Evolutionary conservation across 2,113 vertebrate species (phyloP).

Genomic region (Erythrolamprus reginae): DNA sequence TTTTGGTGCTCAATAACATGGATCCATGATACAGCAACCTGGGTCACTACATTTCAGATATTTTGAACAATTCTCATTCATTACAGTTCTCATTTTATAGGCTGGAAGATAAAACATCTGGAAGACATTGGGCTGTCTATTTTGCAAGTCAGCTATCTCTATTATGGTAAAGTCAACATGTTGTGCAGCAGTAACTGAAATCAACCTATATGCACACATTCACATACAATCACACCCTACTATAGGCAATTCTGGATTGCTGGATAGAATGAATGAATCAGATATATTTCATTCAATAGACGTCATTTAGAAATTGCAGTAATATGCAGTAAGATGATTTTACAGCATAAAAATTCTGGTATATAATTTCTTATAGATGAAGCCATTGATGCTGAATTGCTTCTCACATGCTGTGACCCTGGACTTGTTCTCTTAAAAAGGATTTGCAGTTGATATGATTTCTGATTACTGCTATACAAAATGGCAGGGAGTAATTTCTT

Average conservation of each 20-base stretch:
- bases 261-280: conserved; percentile 22
- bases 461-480: conserved; percentile 45
- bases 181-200: conserved; percentile 7
- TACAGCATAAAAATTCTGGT: conserved; percentile 29
- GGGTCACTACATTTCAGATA: not conserved
- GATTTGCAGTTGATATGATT: conserved; percentile 38
- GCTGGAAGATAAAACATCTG: not conserved
- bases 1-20: not conserved
- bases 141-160: conserved; percentile 9
- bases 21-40: not conserved
- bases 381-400: conserved; percentile 16
- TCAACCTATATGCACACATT: not conserved
- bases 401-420: conserved; percentile 36
- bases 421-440: conserved; percentile 27
- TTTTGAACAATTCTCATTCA: not conserved
- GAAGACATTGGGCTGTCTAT: not conserved
- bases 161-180: conserved; percentile 16
- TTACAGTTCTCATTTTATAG: not conserved
- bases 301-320: conserved; percentile 28
- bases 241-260: not conserved
- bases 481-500: conserved; percentile 47
- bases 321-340: conserved; percentile 37
- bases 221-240: not conserved
- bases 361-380: conserved; percentile 40
- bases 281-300: conserved; percentile 18